Percentiles rank a stretch among this genome's conserved stretches.
Evolutionary conservation across 2,888 invertebrate genomes (phyloP).

Genomic region (Iselma pallidipennis): DNA sequence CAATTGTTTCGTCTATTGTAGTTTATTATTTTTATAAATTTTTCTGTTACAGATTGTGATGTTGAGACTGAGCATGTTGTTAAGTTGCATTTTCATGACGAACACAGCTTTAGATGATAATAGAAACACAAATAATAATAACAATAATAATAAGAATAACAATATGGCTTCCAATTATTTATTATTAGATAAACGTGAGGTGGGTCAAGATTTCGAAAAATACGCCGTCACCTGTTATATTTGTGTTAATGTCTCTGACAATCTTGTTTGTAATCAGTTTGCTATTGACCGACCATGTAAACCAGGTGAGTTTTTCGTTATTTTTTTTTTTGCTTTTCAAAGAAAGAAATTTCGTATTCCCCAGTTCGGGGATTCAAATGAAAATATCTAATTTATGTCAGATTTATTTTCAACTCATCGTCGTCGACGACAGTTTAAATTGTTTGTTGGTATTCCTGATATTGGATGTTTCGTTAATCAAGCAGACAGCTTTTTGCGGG

Average conservation of each 20-base stretch:
- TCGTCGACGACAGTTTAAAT: too few species aligned
- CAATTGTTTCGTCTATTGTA: neutral
- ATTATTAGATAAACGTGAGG: constrained; percentile 28
- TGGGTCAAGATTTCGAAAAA: constrained; percentile 47
- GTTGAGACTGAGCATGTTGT: constrained; percentile 55
- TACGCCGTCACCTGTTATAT: constrained; percentile 63
- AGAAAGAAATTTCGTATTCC: too few species aligned
- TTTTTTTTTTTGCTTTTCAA: too few species aligned
- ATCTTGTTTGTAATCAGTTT: constrained; percentile 66
- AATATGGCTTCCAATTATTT: constrained; percentile 23
- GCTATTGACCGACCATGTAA: constrained; percentile 67
- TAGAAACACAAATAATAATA: too few species aligned
- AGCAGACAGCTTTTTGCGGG: too few species aligned
- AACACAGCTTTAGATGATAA: constrained; percentile 49
- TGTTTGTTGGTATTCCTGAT: too few species aligned
- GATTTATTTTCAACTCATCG: too few species aligned
- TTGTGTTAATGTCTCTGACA: constrained; percentile 67
- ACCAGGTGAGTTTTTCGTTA: constrained; percentile 52
- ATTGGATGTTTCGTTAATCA: too few species aligned
- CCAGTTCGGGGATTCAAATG: too few species aligned
- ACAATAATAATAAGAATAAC: neutral
- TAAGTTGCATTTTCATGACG: constrained; percentile 56
- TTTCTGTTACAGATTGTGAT: constrained; percentile 53
- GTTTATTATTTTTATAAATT: neutral
- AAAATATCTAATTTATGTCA: too few species aligned